A percentile compares a stretch with the other conserved stretches of the same genome.
Evolutionary conservation across 2,113 vertebrate genomes (phyloP).

Genomic region (Salvelinus sp.): DNA sequence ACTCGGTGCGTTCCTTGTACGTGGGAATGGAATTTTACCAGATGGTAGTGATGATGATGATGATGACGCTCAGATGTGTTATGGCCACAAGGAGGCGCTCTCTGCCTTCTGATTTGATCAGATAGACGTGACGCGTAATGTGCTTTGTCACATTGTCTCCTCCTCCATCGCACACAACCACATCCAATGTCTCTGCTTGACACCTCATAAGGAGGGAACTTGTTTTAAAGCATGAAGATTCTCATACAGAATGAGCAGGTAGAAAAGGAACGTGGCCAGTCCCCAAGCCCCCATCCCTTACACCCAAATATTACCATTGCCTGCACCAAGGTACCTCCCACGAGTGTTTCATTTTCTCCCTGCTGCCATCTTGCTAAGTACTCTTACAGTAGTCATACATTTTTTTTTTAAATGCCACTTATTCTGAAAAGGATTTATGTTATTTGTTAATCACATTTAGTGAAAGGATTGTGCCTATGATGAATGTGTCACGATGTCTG

Average conservation of each 20-base stretch:
- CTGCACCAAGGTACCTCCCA: neutral
- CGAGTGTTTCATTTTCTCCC: neutral
- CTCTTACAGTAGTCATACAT: neutral
- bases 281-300: neutral
- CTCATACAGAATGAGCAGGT: neutral
- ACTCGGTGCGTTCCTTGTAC: constrained; percentile 34
- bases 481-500: neutral
- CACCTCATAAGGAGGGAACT: neutral
- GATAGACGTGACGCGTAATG: constrained; percentile 36
- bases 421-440: neutral
- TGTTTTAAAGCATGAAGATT: constrained; percentile 5
- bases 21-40: constrained; percentile 71
- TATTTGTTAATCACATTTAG: neutral
- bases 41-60: constrained; percentile 1
- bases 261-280: neutral
- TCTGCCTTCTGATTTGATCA: constrained; percentile 25
- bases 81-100: constrained; percentile 46
- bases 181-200: neutral
- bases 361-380: neutral
- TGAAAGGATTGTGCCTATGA: neutral
- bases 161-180: constrained; percentile 21
- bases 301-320: neutral
- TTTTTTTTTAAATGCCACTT: too few species aligned
- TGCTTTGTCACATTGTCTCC: constrained; percentile 61
- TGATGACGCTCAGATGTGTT: neutral